These are phyloP conservation scores for Indicator indicator DNA, from an alignment of 2,113 vertebrate species.

Conservation along the genomic window DNA sequence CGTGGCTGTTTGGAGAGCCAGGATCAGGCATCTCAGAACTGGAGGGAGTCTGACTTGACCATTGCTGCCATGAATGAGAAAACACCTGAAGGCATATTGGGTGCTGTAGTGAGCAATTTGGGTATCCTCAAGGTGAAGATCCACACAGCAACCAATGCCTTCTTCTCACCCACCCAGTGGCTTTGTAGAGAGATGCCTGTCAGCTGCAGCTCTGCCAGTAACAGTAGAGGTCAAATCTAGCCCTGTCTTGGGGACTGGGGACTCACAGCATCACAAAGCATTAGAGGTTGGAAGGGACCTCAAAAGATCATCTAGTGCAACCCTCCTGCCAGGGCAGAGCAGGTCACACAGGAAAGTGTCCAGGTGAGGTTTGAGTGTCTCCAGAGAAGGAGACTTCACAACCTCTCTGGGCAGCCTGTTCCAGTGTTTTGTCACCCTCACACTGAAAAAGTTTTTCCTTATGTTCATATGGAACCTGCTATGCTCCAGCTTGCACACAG, in stretches of 20 bases:
- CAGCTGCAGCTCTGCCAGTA: not conserved
- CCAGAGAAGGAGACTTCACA: too few species aligned
- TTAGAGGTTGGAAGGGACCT: too few species aligned
- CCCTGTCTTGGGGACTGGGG: not conserved
- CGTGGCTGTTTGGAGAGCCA: not conserved
- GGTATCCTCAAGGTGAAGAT: not conserved
- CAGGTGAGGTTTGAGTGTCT: too few species aligned
- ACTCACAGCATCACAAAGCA: not conserved
- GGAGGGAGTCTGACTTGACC: not conserved
- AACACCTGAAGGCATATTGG: not conserved
- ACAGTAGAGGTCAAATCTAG: not conserved
- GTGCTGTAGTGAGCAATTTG: accelerated
- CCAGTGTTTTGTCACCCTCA: too few species aligned
- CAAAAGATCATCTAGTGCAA: too few species aligned
- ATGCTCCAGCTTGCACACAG: too few species aligned
- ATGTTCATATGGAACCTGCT: too few species aligned
- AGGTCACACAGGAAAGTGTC: too few species aligned
- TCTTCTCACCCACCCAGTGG: not conserved
- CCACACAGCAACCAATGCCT: accelerated
- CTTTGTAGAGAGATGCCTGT: not conserved
- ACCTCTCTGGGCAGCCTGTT: too few species aligned
- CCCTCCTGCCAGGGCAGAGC: too few species aligned
- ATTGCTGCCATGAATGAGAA: not conserved
- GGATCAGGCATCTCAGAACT: not conserved
- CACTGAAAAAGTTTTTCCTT: too few species aligned